Conservation (phyloP, 2,113 vertebrate genomes). For the Campylomormyrus tamandua region DNA sequence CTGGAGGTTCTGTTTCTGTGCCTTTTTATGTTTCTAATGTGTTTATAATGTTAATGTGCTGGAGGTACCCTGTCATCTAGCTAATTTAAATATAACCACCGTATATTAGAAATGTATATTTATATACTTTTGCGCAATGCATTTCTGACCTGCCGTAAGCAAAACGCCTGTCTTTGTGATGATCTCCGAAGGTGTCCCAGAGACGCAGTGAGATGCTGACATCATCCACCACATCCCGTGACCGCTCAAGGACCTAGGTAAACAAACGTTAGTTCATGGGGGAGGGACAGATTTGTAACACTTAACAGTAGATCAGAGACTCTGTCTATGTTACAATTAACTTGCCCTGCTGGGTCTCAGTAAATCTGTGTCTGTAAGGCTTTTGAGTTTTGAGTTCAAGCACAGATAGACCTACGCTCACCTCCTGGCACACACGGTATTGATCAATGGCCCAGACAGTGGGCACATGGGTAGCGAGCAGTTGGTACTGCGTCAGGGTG, state of each 20-base stretch:
- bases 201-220: slow-evolving; percentile 74
- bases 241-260: slow-evolving; percentile 70
- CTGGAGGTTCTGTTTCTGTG: background rate
- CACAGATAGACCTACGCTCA: slow-evolving; percentile 38
- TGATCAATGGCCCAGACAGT: slow-evolving; percentile 87
- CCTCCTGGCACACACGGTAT: slow-evolving; percentile 83
- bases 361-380: background rate
- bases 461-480: slow-evolving; percentile 82
- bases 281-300: background rate
- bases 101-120: background rate
- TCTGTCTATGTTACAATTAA: no score
- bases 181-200: slow-evolving; percentile 78
- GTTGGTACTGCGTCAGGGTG: slow-evolving; percentile 85
- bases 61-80: background rate
- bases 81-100: background rate
- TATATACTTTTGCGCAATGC: background rate
- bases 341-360: background rate
- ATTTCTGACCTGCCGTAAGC: slow-evolving; percentile 69
- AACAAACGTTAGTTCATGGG: background rate
- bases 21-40: background rate
- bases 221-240: slow-evolving; percentile 74
- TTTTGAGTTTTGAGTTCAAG: background rate
- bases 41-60: background rate
- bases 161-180: slow-evolving; percentile 77
- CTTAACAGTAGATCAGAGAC: background rate